These are phyloP conservation scores for Charaxes varanes DNA, from an alignment of 1,140 invertebrate species.

Conservation along the genomic window DNA sequence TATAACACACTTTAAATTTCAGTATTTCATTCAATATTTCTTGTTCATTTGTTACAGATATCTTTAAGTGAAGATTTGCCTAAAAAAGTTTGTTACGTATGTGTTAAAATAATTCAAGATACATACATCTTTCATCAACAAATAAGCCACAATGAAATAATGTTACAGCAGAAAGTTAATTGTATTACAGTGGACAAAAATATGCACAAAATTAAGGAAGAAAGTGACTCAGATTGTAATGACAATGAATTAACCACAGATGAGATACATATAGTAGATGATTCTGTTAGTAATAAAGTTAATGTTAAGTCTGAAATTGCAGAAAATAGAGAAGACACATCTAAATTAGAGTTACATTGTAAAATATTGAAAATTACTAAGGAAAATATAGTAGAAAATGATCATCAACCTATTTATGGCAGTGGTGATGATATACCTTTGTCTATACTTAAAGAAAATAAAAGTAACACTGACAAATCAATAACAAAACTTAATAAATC, in stretches of 20 bases:
- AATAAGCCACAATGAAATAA: slow-evolving; percentile 29
- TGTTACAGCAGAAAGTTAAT: slow-evolving; percentile 21
- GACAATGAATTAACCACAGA: slow-evolving; percentile 7
- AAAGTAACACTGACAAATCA: slow-evolving; percentile 1
- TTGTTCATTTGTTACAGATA: slow-evolving; percentile 27
- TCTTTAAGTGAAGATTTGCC: slow-evolving; percentile 19
- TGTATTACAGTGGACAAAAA: slow-evolving; percentile 5
- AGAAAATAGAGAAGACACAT: too few relatives aligned
- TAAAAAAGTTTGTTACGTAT: slow-evolving; percentile 26
- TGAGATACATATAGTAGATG: neutral
- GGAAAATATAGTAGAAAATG: neutral
- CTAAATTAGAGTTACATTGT: too few relatives aligned
- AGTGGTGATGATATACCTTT: neutral
- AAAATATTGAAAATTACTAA: neutral
- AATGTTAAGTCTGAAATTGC: neutral
- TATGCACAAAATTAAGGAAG: slow-evolving; percentile 5
- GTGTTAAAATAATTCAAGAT: slow-evolving; percentile 28
- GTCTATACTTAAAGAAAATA: slow-evolving; percentile 8
- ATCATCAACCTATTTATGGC: neutral
- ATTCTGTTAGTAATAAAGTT: neutral
- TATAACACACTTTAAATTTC: neutral
- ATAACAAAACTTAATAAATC: slow-evolving; percentile 4
- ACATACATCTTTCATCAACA: slow-evolving; percentile 25
- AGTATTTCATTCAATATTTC: neutral
- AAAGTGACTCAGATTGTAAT: slow-evolving; percentile 6